Percentiles rank a stretch among this genome's conserved stretches.
These are phyloP conservation scores for Pteruthius melanotis DNA, from an alignment of 2,113 vertebrate genomes.

Conservation along the genomic window DNA sequence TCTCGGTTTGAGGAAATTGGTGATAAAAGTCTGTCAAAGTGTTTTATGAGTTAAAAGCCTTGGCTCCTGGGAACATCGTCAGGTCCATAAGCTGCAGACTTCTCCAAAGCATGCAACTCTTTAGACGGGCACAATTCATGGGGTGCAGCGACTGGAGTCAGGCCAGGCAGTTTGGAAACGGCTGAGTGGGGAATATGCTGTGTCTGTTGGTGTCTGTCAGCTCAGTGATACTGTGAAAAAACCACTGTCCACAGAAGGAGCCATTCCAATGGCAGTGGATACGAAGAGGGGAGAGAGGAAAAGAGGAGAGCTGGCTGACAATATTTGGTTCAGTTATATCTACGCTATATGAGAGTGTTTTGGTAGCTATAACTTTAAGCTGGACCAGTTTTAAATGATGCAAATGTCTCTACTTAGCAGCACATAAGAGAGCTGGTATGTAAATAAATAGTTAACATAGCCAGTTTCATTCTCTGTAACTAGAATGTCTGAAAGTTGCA, in stretches of 20 bases:
- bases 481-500: not conserved
- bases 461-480: not conserved
- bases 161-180: not conserved
- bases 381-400: not conserved
- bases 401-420: not conserved
- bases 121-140: not conserved
- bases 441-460: not conserved
- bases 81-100: not conserved
- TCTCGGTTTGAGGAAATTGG: not conserved
- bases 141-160: not conserved
- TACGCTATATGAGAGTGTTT: not conserved
- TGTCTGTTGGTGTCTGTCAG: not conserved
- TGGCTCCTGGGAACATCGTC: not conserved
- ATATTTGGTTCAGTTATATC: not conserved
- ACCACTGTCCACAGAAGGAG: accelerated
- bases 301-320: not conserved
- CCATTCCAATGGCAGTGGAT: not conserved
- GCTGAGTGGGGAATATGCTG: accelerated
- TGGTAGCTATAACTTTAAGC: not conserved
- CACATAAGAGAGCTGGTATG: not conserved
- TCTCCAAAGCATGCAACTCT: not conserved
- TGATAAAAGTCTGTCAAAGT: not conserved
- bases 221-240: not conserved
- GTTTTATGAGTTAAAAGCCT: not conserved
- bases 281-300: accelerated